Base-by-base conservation (phyloP, 2,888 invertebrate genomes). In the Lycaena phlaeas region DNA sequence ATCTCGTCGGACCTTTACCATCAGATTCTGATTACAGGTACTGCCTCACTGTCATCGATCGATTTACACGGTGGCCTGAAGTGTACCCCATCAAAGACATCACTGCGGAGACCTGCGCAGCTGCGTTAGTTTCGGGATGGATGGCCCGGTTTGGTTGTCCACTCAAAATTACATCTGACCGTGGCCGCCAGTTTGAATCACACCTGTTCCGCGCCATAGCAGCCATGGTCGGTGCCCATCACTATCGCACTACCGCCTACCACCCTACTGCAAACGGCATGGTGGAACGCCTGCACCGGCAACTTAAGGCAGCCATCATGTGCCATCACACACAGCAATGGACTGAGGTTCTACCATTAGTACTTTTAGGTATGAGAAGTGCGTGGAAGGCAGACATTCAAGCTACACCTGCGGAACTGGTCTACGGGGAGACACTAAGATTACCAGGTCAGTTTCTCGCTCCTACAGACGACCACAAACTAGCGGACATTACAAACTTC, bases 41-140 rank as follows among this genome's bases (percentile, higher is more conserved):
- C 43, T 51, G 56, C 18, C 52, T 72, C 3, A 70, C 68, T 0
- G 44, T 49, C 14, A 46, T 64, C 10, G 61, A 64, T 41, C 36
- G 61, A 4, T 54, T 50, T 40, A 59, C 68, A 1, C 43, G 64
- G 7, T 68, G 69, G 68, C 57, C 64, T 11, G 67, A 67, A 44
- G 63, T 56, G 3, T 41, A 52, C 6, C 64, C 69, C 1, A 17
- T 68, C 1, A 10, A 27, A 7, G 58, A 70, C 38, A 68, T 68
- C n/a, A 63, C 65, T 0, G 71, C 69, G 0, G 63, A 61, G 40
- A 62, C 65, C 1, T 60, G 64, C 1, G 68, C 66, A 1, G 37
- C 44, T n/a, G 57, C 64, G 2, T 54, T 81, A 4, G 1, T 51
- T 0, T 40, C 41, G 4, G 42, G 45, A 1, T 59, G 59, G 59